These are phyloP conservation scores for Avahi laniger DNA, from an alignment of 2,797 vertebrate genomes.

Conservation along the genomic window DNA sequence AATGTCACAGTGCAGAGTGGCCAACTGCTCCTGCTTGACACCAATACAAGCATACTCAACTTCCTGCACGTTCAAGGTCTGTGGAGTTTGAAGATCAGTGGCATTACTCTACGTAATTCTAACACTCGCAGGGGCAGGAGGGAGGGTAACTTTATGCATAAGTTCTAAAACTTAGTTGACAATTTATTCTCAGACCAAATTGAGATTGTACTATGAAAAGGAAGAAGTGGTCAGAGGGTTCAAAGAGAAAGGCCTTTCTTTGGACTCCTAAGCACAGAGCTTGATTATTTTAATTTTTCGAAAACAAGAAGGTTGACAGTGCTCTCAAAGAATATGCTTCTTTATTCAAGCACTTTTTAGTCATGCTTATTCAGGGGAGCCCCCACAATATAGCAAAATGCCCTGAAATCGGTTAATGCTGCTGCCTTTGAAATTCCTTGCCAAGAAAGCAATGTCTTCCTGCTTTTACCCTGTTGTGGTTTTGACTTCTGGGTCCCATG, in stretches of 20 bases:
- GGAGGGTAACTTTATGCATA: not conserved
- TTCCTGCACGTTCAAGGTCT: slow-evolving; percentile 85
- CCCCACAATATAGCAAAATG: slow-evolving; percentile 53
- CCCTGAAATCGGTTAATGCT: slow-evolving; percentile 58
- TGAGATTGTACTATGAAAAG: not conserved
- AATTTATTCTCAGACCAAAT: not conserved
- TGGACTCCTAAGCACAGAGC: slow-evolving; percentile 16
- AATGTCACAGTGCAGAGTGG: slow-evolving; percentile 86
- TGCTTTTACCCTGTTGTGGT: slow-evolving; percentile 74
- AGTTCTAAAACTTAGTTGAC: slow-evolving; percentile 3
- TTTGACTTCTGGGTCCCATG: slow-evolving; percentile 73
- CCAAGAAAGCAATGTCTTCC: slow-evolving; percentile 72
- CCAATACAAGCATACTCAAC: slow-evolving; percentile 77
- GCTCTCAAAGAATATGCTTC: slow-evolving; percentile 47
- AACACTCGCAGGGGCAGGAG: not conserved
- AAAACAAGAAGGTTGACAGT: slow-evolving; percentile 51
- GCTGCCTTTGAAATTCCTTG: slow-evolving; percentile 75
- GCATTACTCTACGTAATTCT: not conserved
- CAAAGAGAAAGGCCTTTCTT: slow-evolving; percentile 42
- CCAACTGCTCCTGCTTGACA: slow-evolving; percentile 77
- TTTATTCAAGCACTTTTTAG: slow-evolving; percentile 58
- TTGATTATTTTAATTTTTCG: slow-evolving; percentile 66
- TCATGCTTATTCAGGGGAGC: slow-evolving; percentile 42
- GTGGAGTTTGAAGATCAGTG: not conserved
- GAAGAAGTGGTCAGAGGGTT: slow-evolving; percentile 30